Base-by-base conservation (phyloP, 2,797 vertebrate genomes). In the Parotocinclus haroldoi region DNA sequence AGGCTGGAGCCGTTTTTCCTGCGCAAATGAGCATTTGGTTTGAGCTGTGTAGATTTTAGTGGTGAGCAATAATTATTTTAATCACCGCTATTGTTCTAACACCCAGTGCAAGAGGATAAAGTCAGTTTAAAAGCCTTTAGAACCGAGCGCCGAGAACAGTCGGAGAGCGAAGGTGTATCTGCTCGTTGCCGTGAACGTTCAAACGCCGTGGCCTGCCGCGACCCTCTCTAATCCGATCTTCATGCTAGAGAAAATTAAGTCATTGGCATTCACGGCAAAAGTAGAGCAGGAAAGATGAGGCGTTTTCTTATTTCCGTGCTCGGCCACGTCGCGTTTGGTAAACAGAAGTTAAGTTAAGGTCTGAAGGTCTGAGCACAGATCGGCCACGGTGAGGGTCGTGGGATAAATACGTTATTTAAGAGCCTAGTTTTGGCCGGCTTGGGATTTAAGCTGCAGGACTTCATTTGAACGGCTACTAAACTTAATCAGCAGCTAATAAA, bases 231-330 rank as follows among this genome's bases (percentile, higher is more conserved):
- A 83, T 88, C 91, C 93, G 91, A 95, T 97, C 95, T 94, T 91
- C 93, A 94, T 94, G 91, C 95, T 90, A 90, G 92, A 92, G 92
- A 92, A 92, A 91, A 94, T 87, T 87, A 92, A 92, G 90, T 94
- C 94, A 96, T 96, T 95, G 93, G 89, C 93, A 92, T 96, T 97
- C 94, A 94, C 91, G 87, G 90, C 37, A 55, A 94, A 96, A 93
- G 95, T 94, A 95, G 94, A 91, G 88, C 89, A 91, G 92, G 93
- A 27, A 16, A 60, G 58, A 9, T 10, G 11, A 27, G 45, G 2
- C 5, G 5, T 27, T 27, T 27, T 27, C 27, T 27, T 27, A 27
- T 27, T 27, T 2, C 2, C 5, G 5, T 27, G 27, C 5, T 27
- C 5, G 2, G 5, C 27, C 27, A n/a, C n/a, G n/a, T n/a, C n/a